Evolutionary conservation across 2,797 vertebrate genomes (phyloP).

Genomic region (Austrolebias charrua): DNA sequence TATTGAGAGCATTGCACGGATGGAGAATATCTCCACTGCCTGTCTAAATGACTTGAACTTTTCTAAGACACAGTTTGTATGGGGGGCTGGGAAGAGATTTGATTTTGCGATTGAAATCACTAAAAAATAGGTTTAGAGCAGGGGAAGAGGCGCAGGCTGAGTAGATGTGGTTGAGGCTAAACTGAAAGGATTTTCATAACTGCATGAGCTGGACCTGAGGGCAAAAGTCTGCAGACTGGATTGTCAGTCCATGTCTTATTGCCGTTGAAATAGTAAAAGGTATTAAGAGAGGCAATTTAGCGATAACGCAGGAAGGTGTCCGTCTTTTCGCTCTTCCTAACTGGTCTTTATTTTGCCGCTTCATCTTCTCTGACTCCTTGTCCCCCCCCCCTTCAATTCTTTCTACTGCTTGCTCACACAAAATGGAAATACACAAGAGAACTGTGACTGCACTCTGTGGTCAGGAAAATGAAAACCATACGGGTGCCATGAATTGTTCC

Average conservation of each 20-base stretch:
- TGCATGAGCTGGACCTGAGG: slow-evolving; percentile 34
- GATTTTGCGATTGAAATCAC: slow-evolving; percentile 56
- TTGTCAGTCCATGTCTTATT: slow-evolving; percentile 36
- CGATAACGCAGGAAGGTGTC: slow-evolving; percentile 43
- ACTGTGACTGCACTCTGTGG: slow-evolving; percentile 49
- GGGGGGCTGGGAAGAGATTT: slow-evolving; percentile 37
- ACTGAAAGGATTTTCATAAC: slow-evolving; percentile 58
- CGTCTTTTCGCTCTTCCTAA: slow-evolving; percentile 24
- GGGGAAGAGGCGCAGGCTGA: background rate
- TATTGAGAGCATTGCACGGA: slow-evolving; percentile 46
- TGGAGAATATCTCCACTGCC: slow-evolving; percentile 44
- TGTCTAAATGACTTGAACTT: slow-evolving; percentile 62
- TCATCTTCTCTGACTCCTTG: slow-evolving; percentile 26
- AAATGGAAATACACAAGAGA: slow-evolving; percentile 47
- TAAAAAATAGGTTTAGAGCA: slow-evolving; percentile 44
- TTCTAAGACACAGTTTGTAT: slow-evolving; percentile 61
- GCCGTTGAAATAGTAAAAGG: slow-evolving; percentile 31
- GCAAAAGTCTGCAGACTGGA: slow-evolving; percentile 36
- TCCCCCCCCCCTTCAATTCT: slow-evolving; percentile 8
- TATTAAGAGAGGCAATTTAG: slow-evolving; percentile 44
- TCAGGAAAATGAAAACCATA: slow-evolving; percentile 71
- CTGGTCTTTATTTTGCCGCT: slow-evolving; percentile 35
- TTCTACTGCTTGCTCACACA: slow-evolving; percentile 38
- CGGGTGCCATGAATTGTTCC: slow-evolving; percentile 65
- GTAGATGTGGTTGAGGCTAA: slow-evolving; percentile 52